Evolutionary conservation across 2,888 invertebrate genomes (phyloP), one percentile per base, ranked within the genome.

Genomic region (Adineta ricciae): DNA sequence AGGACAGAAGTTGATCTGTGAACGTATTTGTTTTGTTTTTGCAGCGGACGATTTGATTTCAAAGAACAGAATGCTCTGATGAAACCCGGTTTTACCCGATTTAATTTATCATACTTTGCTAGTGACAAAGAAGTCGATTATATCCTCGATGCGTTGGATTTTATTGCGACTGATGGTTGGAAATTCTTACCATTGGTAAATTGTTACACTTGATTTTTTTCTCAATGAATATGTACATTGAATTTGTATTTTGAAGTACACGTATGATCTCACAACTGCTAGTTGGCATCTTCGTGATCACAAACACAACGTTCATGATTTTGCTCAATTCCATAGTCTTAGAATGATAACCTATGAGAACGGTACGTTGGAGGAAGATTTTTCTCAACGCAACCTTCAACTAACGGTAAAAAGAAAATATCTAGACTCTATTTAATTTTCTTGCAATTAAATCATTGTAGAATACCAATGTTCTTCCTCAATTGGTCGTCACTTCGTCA

Each of bases 91-190:
- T 85, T 85, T 78, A 78, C 52, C 78, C 85, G 83, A 38, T 83
- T 85, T 41, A 83, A 83, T 54, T 83, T 85, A 38, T 73, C 85
- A 14, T 83, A 73, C 32, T 85, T 83, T 83, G 50, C 49, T 19
- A 73, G 52, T 46, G 86, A 86, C 41, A 41, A 82, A 52, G 72
- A 83, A 82, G 82, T 86, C 38, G 83, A 84, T 86, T 86, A 84
- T 82, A 86, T 86, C 32, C 27, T 86, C 0, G 73, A 86, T 32
- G 84, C 86, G 32, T 27, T 86, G 56, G 78, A 82, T 49, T 78
- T 84, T 82, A 56, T 84, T 41, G 84, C 84, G 24, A 83, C 82
- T 27, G 46, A 83, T 38, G 86, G 86, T 11, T 86, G 86, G 86
- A 54, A 73, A 46, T 84, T 86, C 52, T 64, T 86, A 27, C 41